A percentile compares a stretch with the other conserved stretches of the same genome.
These are phyloP conservation scores for Campylorhamphus procurvoides DNA, from an alignment of 2,113 vertebrate genomes.

Conservation along the genomic window DNA sequence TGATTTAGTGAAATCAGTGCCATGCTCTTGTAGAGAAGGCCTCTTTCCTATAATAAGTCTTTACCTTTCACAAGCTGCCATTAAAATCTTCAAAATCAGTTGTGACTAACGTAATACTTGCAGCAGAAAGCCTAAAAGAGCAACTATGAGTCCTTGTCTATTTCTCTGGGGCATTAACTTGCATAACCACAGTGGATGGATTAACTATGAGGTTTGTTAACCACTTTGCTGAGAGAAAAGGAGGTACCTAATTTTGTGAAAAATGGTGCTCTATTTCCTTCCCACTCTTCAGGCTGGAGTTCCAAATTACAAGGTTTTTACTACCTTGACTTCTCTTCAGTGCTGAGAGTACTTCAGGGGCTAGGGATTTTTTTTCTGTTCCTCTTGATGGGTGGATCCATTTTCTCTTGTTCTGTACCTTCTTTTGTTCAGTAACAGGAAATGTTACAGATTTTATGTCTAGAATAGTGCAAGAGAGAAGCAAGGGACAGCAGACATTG, in stretches of 20 bases:
- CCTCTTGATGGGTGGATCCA: neutral
- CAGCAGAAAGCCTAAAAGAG: neutral
- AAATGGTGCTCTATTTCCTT: neutral
- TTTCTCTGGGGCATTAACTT: neutral
- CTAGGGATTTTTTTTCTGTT: neutral
- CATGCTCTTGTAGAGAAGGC: neutral
- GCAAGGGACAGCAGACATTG: neutral
- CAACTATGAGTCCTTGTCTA: neutral
- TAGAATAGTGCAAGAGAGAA: neutral
- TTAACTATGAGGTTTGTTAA: neutral
- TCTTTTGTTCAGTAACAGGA: neutral
- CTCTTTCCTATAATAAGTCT: neutral
- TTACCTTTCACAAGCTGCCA: neutral
- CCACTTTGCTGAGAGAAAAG: neutral
- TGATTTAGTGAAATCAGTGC: neutral
- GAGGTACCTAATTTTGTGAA: neutral
- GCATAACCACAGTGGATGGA: neutral
- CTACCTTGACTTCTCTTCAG: neutral
- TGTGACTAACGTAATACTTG: neutral
- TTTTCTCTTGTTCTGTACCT: neutral
- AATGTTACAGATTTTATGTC: neutral
- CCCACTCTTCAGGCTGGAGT: neutral
- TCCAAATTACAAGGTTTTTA: neutral
- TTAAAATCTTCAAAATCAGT: neutral
- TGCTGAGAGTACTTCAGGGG: neutral